Conservation (phyloP, 2,797 vertebrate genomes). For the Rhincodon typus region DNA sequence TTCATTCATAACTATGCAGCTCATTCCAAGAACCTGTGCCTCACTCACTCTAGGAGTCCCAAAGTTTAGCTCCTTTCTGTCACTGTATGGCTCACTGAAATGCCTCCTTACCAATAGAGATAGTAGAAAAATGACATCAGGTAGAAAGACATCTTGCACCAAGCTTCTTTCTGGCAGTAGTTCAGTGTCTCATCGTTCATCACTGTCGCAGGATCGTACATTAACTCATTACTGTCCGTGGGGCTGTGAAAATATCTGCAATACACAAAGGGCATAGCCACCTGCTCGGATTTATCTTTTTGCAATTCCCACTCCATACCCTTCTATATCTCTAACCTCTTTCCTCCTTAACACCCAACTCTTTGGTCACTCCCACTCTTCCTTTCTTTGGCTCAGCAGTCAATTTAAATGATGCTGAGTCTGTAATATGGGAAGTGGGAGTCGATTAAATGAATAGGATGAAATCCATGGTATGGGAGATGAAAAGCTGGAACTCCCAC, state of each 20-base stretch:
- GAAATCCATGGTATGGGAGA: too few relatives aligned
- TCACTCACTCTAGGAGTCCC: too few relatives aligned
- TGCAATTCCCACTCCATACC: not conserved
- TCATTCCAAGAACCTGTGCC: not conserved
- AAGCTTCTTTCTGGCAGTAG: slow-evolving; percentile 96
- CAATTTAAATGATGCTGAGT: not conserved
- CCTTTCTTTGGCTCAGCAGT: not conserved
- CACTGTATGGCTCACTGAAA: not conserved
- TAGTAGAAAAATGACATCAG: slow-evolving; percentile 98
- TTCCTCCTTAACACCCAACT: not conserved
- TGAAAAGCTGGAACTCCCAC: not conserved
- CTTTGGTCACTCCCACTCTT: not conserved
- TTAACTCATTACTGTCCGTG: slow-evolving; percentile 85
- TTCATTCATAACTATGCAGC: not conserved
- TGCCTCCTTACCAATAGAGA: slow-evolving; percentile 83
- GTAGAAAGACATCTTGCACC: slow-evolving; percentile 98
- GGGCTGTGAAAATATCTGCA: slow-evolving; percentile 93
- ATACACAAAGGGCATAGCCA: not conserved
- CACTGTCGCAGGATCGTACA: slow-evolving; percentile 86
- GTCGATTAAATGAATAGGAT: not conserved
- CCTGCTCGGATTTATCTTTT: not conserved
- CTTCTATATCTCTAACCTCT: not conserved
- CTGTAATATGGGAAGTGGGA: not conserved
- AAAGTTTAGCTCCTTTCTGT: not conserved
- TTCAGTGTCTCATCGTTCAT: slow-evolving; percentile 92